Evolutionary conservation across 2,888 invertebrate species (phyloP).

Genomic region (Laothoe populi): DNA sequence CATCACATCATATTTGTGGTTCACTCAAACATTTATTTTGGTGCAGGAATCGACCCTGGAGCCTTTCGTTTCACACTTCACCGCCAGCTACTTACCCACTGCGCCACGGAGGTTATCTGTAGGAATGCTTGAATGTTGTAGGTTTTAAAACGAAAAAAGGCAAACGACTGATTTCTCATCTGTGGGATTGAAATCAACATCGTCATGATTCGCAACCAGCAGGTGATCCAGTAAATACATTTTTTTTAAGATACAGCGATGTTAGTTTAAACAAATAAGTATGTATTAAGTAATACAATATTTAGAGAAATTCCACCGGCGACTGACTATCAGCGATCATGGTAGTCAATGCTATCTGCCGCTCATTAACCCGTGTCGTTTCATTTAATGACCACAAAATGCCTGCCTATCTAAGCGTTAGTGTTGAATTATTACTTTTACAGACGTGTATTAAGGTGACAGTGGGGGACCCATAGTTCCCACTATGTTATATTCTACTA

Average conservation of each 20-base stretch:
- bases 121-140: too few species aligned
- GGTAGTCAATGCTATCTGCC: slow-evolving; percentile 23
- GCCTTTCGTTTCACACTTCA: too few species aligned
- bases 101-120: too few species aligned
- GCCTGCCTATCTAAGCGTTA: slow-evolving; percentile 41
- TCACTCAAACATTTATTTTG: too few species aligned
- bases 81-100: too few species aligned
- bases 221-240: not conserved
- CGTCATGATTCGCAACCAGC: too few species aligned
- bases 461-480: not conserved
- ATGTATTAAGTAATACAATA: not conserved
- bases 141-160: too few species aligned
- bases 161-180: too few species aligned
- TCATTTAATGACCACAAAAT: slow-evolving; percentile 45
- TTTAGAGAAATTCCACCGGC: not conserved
- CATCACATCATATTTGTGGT: too few species aligned
- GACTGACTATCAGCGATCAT: slow-evolving; percentile 10
- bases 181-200: too few species aligned
- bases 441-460: not conserved
- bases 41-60: too few species aligned
- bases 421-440: slow-evolving; percentile 41
- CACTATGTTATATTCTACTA: too few species aligned
- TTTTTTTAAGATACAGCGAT: not conserved
- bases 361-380: slow-evolving; percentile 31
- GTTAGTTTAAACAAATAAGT: not conserved